A percentile compares a stretch with the other conserved stretches of the same genome.
phyloP scores from a whole-genome alignment of 2,888 invertebrate species.

The Hylaea fasciaria region DNA sequence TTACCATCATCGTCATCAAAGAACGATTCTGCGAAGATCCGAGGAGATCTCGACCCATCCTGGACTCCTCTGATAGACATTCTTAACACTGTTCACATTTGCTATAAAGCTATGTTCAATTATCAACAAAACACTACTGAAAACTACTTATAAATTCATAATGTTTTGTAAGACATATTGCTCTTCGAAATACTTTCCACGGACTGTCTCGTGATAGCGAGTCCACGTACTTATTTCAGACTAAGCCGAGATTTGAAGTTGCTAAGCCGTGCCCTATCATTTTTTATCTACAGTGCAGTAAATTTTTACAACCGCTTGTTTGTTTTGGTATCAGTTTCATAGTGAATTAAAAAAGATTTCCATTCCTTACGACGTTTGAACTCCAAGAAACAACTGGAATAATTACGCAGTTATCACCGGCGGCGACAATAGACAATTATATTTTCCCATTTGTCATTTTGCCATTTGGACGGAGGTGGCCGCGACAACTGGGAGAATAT shows the following conservation, averaged over 20 bases:
- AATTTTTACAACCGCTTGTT: neutral
- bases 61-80: conserved; percentile 80
- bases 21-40: conserved; percentile 75
- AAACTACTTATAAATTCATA: too few species aligned
- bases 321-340: too few species aligned
- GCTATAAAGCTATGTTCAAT: neutral
- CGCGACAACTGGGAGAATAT: too few species aligned
- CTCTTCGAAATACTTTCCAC: neutral
- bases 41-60: conserved; percentile 75
- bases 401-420: too few species aligned
- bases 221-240: too few species aligned
- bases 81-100: conserved; percentile 26
- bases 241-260: conserved; percentile 39
- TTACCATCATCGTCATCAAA: conserved; percentile 79
- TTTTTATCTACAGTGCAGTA: conserved; percentile 2
- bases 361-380: too few species aligned
- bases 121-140: neutral
- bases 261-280: conserved; percentile 22
- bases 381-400: too few species aligned
- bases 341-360: too few species aligned
- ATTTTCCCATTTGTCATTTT: too few species aligned
- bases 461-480: too few species aligned
- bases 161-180: too few species aligned
- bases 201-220: conserved; percentile 8
- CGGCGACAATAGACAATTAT: too few species aligned